phyloP scores from a whole-genome alignment of 1,140 invertebrate species.

The Scaptomyza pallida region DNA sequence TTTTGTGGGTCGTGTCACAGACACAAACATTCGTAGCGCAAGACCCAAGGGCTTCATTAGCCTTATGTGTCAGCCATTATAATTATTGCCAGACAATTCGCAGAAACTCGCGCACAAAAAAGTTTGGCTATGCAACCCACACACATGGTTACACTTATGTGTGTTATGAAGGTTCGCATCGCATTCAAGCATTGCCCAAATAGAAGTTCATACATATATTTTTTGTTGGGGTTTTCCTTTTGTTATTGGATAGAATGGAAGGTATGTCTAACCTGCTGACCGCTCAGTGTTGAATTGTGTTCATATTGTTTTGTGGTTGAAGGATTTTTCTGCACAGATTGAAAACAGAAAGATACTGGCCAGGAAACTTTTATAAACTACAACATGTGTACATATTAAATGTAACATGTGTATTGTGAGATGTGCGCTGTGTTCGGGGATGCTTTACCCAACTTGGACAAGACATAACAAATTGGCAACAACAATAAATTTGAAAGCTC shows the following conservation, averaged over 20 bases:
- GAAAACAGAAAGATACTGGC: background rate
- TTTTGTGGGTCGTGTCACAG: conserved; percentile 24
- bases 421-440: background rate
- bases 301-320: conserved; percentile 5
- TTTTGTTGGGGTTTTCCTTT: conserved; percentile 1
- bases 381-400: background rate
- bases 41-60: conserved; percentile 58
- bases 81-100: conserved; percentile 51
- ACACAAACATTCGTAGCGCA: background rate
- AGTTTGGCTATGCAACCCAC: conserved; percentile 21
- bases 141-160: conserved; percentile 13
- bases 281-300: conserved; percentile 17
- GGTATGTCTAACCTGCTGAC: conserved; percentile 6
- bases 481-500: background rate
- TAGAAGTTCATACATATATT: conserved; percentile 12
- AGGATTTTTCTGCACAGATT: background rate
- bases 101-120: conserved; percentile 34
- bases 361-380: background rate
- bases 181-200: background rate
- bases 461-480: background rate
- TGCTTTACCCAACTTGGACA: conserved; percentile 3
- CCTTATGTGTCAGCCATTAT: conserved; percentile 57
- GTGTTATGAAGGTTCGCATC: background rate
- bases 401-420: background rate
- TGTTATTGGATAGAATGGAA: conserved; percentile 23